These are phyloP conservation scores for Antechinus stuartii DNA, from an alignment of 2,113 vertebrate species.

Conservation along the genomic window DNA sequence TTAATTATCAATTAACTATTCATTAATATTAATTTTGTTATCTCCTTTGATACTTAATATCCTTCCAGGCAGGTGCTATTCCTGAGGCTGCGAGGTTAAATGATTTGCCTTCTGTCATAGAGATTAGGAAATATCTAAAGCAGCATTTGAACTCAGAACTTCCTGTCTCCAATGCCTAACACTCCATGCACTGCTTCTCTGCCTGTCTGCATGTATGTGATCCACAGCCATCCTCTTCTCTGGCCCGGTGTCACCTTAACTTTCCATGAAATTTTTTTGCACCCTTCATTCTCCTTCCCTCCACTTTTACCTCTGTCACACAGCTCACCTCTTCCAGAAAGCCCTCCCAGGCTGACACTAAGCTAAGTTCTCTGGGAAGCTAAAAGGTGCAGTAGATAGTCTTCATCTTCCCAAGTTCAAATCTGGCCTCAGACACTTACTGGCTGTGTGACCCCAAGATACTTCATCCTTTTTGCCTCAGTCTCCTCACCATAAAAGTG, in stretches of 20 bases:
- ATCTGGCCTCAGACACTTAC: background rate
- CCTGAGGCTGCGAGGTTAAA: background rate
- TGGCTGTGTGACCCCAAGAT: background rate
- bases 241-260: background rate
- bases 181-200: background rate
- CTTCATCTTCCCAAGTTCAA: background rate
- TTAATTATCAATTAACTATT: too few relatives aligned
- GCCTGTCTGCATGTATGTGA: background rate
- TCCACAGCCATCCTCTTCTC: background rate
- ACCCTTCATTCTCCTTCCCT: background rate
- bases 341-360: background rate
- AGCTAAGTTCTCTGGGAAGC: background rate
- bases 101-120: background rate
- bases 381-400: background rate
- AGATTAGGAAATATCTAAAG: background rate
- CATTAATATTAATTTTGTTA: background rate
- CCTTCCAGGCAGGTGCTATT: background rate
- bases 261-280: background rate
- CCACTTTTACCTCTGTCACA: background rate
- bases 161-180: background rate
- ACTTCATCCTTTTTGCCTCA: background rate
- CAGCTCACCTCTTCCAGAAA: background rate
- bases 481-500: background rate
- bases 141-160: background rate
- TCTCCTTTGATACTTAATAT: background rate